These are phyloP conservation scores for Erebia palarica DNA, from an alignment of 2,888 invertebrate genomes.

Conservation along the genomic window DNA sequence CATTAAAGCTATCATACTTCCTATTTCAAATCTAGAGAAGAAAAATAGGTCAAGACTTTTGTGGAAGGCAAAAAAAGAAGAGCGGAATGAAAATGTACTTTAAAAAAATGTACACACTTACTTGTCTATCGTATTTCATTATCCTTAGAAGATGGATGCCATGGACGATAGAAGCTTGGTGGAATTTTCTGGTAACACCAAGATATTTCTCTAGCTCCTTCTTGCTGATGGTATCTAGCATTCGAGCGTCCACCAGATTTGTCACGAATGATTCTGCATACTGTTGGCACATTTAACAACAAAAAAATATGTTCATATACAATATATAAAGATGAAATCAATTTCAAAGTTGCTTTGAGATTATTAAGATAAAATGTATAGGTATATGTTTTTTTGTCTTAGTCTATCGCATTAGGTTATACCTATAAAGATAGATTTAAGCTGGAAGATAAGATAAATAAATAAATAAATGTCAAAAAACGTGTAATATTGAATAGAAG, in stretches of 20 bases:
- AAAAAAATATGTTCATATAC: too few relatives aligned
- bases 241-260: conserved; percentile 95
- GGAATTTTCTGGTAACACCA: conserved; percentile 95
- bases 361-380: too few relatives aligned
- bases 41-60: not conserved
- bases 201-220: conserved; percentile 97
- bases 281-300: conserved; percentile 69
- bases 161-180: conserved; percentile 96
- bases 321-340: too few relatives aligned
- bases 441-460: too few relatives aligned
- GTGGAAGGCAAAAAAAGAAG: not conserved
- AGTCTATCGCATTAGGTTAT: too few relatives aligned
- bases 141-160: conserved; percentile 95
- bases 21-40: not conserved
- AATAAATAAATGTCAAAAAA: too few relatives aligned
- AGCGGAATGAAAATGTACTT: not conserved
- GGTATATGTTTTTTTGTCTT: too few relatives aligned
- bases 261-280: conserved; percentile 94
- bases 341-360: not conserved
- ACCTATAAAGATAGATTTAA: too few relatives aligned
- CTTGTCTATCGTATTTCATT: conserved; percentile 96
- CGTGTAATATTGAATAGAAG: too few relatives aligned
- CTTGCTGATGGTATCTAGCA: conserved; percentile 95
- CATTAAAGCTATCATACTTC: not conserved
- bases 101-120: conserved; percentile 51